Evolutionary conservation across 2,797 vertebrate species (phyloP).

Genomic region (Malurus splendens): DNA sequence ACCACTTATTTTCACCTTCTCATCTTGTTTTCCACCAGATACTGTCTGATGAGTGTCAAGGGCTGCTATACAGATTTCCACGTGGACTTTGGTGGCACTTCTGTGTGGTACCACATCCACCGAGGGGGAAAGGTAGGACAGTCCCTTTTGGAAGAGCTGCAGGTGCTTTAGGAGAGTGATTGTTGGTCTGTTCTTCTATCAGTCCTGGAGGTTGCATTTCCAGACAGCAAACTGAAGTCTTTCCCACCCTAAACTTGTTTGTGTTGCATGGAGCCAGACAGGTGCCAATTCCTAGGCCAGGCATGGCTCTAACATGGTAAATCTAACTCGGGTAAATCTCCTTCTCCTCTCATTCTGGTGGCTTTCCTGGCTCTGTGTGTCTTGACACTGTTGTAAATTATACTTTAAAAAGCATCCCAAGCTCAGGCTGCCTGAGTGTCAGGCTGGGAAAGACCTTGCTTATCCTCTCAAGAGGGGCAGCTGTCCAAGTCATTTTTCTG

Average conservation of each 20-base stretch:
- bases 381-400: background rate
- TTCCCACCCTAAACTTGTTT: background rate
- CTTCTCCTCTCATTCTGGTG: background rate
- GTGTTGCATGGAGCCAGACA: background rate
- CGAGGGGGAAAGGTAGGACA: conserved; percentile 89
- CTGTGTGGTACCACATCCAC: conserved; percentile 97
- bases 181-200: background rate
- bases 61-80: conserved; percentile 98
- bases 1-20: background rate
- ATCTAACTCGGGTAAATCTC: background rate
- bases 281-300: background rate
- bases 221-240: background rate
- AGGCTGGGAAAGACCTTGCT: background rate
- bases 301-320: background rate
- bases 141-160: background rate
- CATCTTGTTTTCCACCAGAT: conserved; percentile 69
- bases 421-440: background rate
- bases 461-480: accelerated
- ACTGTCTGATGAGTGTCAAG: conserved; percentile 97
- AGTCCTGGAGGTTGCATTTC: background rate
- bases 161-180: background rate
- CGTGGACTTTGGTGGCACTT: conserved; percentile 96
- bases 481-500: background rate
- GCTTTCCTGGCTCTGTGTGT: background rate
- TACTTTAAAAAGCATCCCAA: background rate